These are phyloP conservation scores for Probosciger aterrimus DNA, from an alignment of 2,113 vertebrate species.

Conservation along the genomic window DNA sequence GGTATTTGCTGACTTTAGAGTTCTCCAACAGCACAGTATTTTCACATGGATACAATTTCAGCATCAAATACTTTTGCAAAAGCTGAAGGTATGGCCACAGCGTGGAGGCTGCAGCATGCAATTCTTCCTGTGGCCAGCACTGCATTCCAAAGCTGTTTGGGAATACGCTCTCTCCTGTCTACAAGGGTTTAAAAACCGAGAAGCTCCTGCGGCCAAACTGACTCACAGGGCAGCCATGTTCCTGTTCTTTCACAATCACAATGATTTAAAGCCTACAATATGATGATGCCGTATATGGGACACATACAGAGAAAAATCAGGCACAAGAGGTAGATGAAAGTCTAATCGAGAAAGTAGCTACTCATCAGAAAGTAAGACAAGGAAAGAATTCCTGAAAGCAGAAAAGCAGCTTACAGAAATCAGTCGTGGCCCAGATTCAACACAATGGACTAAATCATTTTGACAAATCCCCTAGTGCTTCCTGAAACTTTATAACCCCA, in stretches of 20 bases:
- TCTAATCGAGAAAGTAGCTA: not conserved
- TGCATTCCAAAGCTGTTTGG: not conserved
- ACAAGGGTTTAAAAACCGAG: not conserved
- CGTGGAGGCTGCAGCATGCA: not conserved
- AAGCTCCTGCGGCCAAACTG: not conserved
- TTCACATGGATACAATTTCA: not conserved
- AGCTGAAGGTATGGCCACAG: not conserved
- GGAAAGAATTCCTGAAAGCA: conserved; percentile 37
- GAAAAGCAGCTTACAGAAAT: conserved; percentile 16
- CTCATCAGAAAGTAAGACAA: conserved; percentile 4
- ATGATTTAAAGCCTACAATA: not conserved
- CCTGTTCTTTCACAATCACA: not conserved
- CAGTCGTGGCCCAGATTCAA: conserved; percentile 24
- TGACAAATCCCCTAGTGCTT: conserved; percentile 46
- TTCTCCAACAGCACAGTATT: not conserved
- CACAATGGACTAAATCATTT: conserved; percentile 7
- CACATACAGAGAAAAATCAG: not conserved
- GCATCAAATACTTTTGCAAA: not conserved
- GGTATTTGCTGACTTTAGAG: not conserved
- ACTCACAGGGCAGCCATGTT: not conserved
- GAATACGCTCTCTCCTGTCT: not conserved
- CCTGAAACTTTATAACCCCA: conserved; percentile 2
- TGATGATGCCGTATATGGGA: not conserved
- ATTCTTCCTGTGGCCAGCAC: not conserved
- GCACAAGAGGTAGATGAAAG: not conserved